Evolutionary conservation across 2,888 invertebrate species (phyloP).

Genomic region (Rhingia campestris): DNA sequence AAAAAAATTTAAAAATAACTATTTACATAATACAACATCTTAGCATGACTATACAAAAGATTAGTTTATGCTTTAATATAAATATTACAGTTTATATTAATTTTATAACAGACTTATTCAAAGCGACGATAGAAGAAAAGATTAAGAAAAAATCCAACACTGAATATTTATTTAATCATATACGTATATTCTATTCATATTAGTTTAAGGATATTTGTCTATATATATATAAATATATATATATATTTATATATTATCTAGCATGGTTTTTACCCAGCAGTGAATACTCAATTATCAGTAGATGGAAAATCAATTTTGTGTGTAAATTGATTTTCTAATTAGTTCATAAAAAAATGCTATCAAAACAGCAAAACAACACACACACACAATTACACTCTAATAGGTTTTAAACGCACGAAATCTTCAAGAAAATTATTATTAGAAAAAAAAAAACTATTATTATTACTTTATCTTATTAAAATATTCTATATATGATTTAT

Average conservation of each 20-base stretch:
- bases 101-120: conserved; percentile 16
- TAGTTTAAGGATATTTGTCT: conserved; percentile 27
- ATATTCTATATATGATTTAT: conserved; percentile 41
- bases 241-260: conserved; percentile 34
- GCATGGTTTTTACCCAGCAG: conserved; percentile 55
- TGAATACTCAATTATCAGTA: conserved; percentile 45
- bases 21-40: conserved; percentile 21
- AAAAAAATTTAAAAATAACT: conserved; percentile 43
- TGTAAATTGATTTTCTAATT: conserved; percentile 46
- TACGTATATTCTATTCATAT: conserved; percentile 25
- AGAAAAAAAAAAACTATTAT: conserved; percentile 8
- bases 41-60: conserved; percentile 34
- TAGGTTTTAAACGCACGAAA: conserved; percentile 63
- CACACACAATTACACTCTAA: conserved; percentile 41
- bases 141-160: conserved; percentile 37
- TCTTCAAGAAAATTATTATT: conserved; percentile 11
- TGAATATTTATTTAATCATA: conserved; percentile 37
- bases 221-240: conserved; percentile 15
- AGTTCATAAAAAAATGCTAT: background rate
- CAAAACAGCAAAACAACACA: conserved; percentile 47
- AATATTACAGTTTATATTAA: conserved; percentile 42
- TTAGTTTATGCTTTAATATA: conserved; percentile 26
- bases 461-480: conserved; percentile 31
- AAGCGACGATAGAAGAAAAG: conserved; percentile 28
- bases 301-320: conserved; percentile 45